phyloP scores from a whole-genome alignment of 1,140 invertebrate species.

The Coelopa frigida region DNA sequence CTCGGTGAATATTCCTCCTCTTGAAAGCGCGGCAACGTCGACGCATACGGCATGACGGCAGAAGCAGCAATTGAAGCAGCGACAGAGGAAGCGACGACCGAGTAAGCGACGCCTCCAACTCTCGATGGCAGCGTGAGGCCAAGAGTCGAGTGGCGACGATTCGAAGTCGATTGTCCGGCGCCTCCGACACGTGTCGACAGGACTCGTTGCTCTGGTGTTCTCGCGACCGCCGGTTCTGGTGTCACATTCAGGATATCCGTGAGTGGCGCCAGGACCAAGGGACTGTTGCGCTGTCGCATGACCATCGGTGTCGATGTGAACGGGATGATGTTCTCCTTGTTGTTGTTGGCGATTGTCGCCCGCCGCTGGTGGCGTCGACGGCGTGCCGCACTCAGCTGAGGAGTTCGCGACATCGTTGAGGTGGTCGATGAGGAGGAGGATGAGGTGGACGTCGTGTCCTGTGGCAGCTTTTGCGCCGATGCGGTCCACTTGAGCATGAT shows the following conservation, averaged over 20 bases:
- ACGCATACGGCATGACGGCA: slow-evolving; percentile 28
- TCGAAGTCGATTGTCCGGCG: background rate
- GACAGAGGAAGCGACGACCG: too few relatives aligned
- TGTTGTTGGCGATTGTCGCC: slow-evolving; percentile 13
- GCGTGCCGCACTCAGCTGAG: slow-evolving; percentile 22
- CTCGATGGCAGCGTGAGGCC: slow-evolving; percentile 8
- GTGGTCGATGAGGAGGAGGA: background rate
- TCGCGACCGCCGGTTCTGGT: slow-evolving; percentile 10
- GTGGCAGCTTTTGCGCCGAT: slow-evolving; percentile 24
- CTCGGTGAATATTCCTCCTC: slow-evolving; percentile 36
- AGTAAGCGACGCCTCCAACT: too few relatives aligned
- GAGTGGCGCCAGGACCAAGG: slow-evolving; percentile 31
- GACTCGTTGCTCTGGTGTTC: slow-evolving; percentile 4
- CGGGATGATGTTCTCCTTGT: slow-evolving; percentile 19
- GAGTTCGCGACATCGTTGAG: slow-evolving; percentile 10
- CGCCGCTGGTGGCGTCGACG: slow-evolving; percentile 23
- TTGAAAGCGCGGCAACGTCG: slow-evolving; percentile 31
- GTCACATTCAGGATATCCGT: slow-evolving; percentile 37
- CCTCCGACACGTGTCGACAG: background rate
- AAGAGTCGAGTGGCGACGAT: slow-evolving; percentile 11
- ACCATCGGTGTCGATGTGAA: slow-evolving; percentile 34
- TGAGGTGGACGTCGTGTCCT: slow-evolving; percentile 15
- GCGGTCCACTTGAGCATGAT: slow-evolving; percentile 40
- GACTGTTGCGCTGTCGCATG: slow-evolving; percentile 27
- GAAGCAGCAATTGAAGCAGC: too few relatives aligned